Base-by-base conservation (phyloP, 2,888 invertebrate species). In the Nyleta sp. region DNA sequence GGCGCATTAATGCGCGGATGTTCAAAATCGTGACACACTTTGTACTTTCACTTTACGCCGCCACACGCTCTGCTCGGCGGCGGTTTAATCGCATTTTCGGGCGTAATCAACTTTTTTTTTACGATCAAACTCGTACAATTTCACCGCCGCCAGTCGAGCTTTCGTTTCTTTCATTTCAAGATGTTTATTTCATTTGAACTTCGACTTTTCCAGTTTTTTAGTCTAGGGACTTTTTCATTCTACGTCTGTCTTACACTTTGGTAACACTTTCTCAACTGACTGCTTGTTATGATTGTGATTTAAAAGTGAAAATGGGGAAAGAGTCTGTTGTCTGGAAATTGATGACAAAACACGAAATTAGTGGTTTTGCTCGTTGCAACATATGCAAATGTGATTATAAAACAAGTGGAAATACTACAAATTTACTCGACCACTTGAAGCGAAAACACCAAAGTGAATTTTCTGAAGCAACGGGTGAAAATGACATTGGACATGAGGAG, bases 21-120 rank as follows among this genome's bases (percentile, higher is more conserved):
- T 31, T 24, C 13, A 40, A 68, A 48, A n/a, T 68, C 28, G 33
- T 57, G 68, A 68, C 68, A 68, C 57, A 68, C 57, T 57, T 68
- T 20, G 48, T 68, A 68, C 68, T 68, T 68, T 68, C 68, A 68
- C 68, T 68, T 52, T 42, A 42, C 44, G 31, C n/a, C 24, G 8
- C 57, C 5, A 28, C 7, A 28, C 4, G 28, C 28, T 28, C 28
- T 35, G 35, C n/a, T n/a, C n/a, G n/a, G n/a, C n/a, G n/a, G 24
- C 24, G 24, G 7, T 24, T 24, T 7, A 24, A 24, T 24, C 24
- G 7, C 24, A 7, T 24, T 24, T 24, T 24, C 24, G 24, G 24
- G 24, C 24, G 24, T 17, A 17, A 42, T 42, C 3, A 42, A 7
- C 11, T 35, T 42, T 42, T 42, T 13, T 7, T 42, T 42, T 24